Evolutionary conservation across 2,888 invertebrate species (phyloP).

Genomic region (Ophioninae sp.): DNA sequence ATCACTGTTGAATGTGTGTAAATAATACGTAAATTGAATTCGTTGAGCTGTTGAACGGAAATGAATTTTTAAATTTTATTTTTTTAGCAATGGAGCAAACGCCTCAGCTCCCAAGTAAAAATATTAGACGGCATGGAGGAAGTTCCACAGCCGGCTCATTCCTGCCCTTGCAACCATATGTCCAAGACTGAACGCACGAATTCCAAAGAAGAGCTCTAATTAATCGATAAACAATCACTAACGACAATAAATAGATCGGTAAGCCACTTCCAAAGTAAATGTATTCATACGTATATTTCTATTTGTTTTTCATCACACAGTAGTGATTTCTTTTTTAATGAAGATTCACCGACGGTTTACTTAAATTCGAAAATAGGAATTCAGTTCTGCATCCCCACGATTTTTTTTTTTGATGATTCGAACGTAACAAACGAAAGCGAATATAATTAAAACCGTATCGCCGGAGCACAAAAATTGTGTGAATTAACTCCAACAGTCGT

Average conservation of each 20-base stretch:
- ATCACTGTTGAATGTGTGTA: conserved; percentile 84
- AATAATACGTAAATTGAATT: neutral
- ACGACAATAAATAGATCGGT: conserved; percentile 24
- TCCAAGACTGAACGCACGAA: conserved; percentile 37
- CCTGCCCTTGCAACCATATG: conserved; percentile 76
- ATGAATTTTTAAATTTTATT: conserved; percentile 62
- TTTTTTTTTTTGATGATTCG: conserved; percentile 42
- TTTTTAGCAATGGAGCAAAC: conserved; percentile 88
- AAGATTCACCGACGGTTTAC: conserved; percentile 49
- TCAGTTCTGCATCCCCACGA: conserved; percentile 56
- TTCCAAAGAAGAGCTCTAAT: conserved; percentile 81
- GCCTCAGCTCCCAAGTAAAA: conserved; percentile 83
- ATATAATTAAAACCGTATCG: conserved; percentile 12
- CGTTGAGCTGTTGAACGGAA: neutral
- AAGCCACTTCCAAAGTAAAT: conserved; percentile 52
- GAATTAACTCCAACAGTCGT: conserved; percentile 14
- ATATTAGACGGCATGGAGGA: conserved; percentile 86
- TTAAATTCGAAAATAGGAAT: conserved; percentile 44
- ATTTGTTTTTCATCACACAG: conserved; percentile 51
- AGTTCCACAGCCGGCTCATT: conserved; percentile 82
- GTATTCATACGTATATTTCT: conserved; percentile 57
- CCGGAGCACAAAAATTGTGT: neutral
- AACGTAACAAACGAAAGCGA: conserved; percentile 49
- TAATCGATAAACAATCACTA: neutral
- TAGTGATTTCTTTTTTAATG: conserved; percentile 19